Evolutionary conservation across 1,140 invertebrate genomes (phyloP).

Genomic region (Drosophila lini): DNA sequence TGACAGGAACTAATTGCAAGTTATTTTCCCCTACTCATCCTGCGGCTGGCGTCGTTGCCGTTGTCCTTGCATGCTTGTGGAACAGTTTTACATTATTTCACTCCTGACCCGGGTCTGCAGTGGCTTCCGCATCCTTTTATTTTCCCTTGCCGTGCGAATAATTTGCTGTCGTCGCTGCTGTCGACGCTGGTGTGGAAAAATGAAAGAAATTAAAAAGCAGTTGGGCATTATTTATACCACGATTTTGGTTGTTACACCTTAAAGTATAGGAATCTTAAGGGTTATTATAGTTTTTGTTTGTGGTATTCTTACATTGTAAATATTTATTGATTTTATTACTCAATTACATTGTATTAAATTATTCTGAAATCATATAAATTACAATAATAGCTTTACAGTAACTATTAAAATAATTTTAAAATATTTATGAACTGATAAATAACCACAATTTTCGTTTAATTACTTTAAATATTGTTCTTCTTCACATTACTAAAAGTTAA

Average conservation of each 20-base stretch:
- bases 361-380: too few species aligned
- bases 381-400: too few species aligned
- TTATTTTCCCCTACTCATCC: slow-evolving; percentile 54
- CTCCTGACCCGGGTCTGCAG: slow-evolving; percentile 32
- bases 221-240: slow-evolving; percentile 47
- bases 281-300: not conserved
- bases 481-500: too few species aligned
- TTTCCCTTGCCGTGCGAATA: slow-evolving; percentile 38
- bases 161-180: slow-evolving; percentile 62
- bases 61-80: slow-evolving; percentile 26
- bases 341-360: not conserved
- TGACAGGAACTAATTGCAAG: slow-evolving; percentile 77
- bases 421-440: too few species aligned
- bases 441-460: too few species aligned
- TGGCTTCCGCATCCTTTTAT: slow-evolving; percentile 43
- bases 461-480: too few species aligned
- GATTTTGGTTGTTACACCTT: not conserved
- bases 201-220: slow-evolving; percentile 57
- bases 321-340: too few species aligned
- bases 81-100: slow-evolving; percentile 38
- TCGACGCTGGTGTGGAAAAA: slow-evolving; percentile 20
- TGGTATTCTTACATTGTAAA: not conserved
- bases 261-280: not conserved
- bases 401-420: too few species aligned
- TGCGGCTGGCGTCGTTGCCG: slow-evolving; percentile 16